Percentiles rank a stretch among this genome's conserved stretches.
phyloP scores from a whole-genome alignment of 2,888 invertebrate species.

The Drosophila eohydei region DNA sequence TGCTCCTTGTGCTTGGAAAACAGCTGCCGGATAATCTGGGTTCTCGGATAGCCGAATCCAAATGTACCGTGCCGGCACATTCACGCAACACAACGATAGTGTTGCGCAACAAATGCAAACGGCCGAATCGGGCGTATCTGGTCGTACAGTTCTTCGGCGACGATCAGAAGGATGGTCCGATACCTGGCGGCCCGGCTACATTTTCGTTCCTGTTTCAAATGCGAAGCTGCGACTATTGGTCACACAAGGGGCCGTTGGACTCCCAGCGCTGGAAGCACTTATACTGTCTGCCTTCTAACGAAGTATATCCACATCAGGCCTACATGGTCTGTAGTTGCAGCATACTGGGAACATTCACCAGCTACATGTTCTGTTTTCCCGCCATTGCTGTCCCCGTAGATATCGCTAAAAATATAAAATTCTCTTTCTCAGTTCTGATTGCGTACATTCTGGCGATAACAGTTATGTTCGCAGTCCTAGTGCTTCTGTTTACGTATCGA shows the following conservation, averaged over 20 bases:
- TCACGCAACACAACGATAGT: conserved; percentile 30
- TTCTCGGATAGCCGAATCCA: neutral
- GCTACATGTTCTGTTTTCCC: conserved; percentile 39
- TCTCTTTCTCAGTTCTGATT: neutral
- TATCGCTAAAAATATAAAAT: rapidly evolving
- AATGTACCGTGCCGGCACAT: conserved; percentile 31
- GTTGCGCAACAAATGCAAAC: conserved; percentile 53
- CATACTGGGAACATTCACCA: conserved; percentile 61
- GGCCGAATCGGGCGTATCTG: conserved; percentile 36
- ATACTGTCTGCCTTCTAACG: conserved; percentile 32
- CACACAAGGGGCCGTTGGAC: neutral
- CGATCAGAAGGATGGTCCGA: neutral
- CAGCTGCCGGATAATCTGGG: conserved; percentile 19
- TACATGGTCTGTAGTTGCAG: conserved; percentile 42
- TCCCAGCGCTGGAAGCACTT: conserved; percentile 22
- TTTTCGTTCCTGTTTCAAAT: conserved; percentile 57
- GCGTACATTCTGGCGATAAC: neutral
- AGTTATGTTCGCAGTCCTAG: neutral
- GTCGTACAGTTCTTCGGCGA: conserved; percentile 24
- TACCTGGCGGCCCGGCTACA: conserved; percentile 41
- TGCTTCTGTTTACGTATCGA: conserved; percentile 1
- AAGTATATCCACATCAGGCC: neutral
- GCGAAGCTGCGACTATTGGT: conserved; percentile 63
- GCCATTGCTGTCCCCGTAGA: conserved; percentile 26
- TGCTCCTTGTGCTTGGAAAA: conserved; percentile 12